These are phyloP conservation scores for Odontamblyopus rebecca DNA, from an alignment of 2,797 vertebrate species.

Conservation along the genomic window DNA sequence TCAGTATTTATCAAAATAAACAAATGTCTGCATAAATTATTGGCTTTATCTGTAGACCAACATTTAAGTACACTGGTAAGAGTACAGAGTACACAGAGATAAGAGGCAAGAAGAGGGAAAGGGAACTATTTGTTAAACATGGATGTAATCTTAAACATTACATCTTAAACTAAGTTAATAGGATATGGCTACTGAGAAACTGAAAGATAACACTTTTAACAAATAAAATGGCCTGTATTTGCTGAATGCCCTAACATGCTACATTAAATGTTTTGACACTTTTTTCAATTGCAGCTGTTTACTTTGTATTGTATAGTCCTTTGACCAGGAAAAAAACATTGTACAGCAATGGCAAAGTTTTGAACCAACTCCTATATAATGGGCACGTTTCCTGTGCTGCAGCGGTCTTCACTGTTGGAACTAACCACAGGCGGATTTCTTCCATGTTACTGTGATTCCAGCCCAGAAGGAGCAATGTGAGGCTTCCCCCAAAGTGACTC, in stretches of 20 bases:
- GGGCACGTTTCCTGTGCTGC: not conserved
- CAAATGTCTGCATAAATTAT: not conserved
- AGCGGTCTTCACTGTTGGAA: conserved; percentile 1
- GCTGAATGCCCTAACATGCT: not conserved
- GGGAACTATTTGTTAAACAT: not conserved
- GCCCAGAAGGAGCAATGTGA: not conserved
- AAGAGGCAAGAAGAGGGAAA: not conserved
- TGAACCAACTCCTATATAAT: not conserved
- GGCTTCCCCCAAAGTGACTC: conserved; percentile 17
- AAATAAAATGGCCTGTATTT: not conserved
- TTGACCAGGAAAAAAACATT: not conserved
- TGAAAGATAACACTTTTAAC: not conserved
- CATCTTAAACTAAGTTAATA: not conserved
- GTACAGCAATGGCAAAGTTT: not conserved
- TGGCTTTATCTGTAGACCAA: not conserved
- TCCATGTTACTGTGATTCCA: conserved; percentile 4
- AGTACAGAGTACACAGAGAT: too few species aligned
- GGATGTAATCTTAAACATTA: not conserved
- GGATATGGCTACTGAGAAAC: not conserved
- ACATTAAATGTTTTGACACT: not conserved
- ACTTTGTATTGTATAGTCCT: not conserved
- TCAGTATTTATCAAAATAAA: too few species aligned
- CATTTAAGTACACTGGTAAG: too few species aligned
- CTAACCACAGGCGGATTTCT: not conserved
- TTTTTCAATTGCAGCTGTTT: not conserved